A percentile compares a stretch with the other conserved stretches of the same genome.
Evolutionary conservation across 2,113 vertebrate genomes (phyloP).

Genomic region (Hoplias malabaricus): DNA sequence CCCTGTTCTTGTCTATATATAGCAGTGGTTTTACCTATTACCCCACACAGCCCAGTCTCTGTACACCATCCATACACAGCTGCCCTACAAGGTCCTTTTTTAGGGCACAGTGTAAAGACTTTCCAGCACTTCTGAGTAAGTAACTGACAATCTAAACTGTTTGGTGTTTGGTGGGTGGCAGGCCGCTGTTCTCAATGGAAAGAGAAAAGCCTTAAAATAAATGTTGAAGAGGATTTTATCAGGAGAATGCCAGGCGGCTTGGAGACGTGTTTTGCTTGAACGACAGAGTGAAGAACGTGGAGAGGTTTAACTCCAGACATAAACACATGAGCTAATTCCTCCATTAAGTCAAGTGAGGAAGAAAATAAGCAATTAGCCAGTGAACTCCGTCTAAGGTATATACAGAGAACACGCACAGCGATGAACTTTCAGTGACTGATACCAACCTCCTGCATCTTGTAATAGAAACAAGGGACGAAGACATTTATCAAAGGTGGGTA

Average conservation of each 20-base stretch:
- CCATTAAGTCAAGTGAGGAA: conserved; percentile 41
- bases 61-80: background rate
- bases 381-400: conserved; percentile 4
- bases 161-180: conserved; percentile 23
- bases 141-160: conserved; percentile 4
- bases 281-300: background rate
- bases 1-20: too few species aligned
- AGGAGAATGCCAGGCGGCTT: background rate
- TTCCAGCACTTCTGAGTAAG: background rate
- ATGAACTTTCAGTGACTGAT: background rate
- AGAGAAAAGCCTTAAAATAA: conserved; percentile 35
- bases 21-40: background rate
- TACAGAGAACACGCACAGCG: background rate
- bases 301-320: conserved; percentile 9
- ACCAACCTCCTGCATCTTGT: too few species aligned
- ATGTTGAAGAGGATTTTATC: background rate
- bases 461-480: too few species aligned
- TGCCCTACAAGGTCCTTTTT: background rate
- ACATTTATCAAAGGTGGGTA: too few species aligned
- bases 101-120: background rate
- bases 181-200: background rate
- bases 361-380: conserved; percentile 15
- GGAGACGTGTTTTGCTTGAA: background rate
- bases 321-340: conserved; percentile 38
- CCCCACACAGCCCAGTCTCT: background rate